phyloP scores from a whole-genome alignment of 1,140 invertebrate species.

The Trichonephila inaurata region DNA sequence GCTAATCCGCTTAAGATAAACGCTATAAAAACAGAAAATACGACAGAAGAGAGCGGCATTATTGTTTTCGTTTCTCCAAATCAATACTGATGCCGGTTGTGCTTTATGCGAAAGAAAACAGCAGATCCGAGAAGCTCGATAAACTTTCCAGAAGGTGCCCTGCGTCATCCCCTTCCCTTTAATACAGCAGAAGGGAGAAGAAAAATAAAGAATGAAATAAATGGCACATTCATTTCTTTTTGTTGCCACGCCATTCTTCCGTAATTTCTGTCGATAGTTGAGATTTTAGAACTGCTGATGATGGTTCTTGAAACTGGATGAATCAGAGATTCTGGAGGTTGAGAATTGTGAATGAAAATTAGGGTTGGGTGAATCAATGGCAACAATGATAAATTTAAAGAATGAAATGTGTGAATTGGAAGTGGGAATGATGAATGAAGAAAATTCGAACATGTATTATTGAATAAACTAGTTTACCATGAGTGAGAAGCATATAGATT shows the following conservation, averaged over 20 bases:
- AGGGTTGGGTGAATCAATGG: too few relatives aligned
- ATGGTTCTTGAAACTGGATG: not conserved
- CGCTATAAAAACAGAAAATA: slow-evolving; percentile 27
- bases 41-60: not conserved
- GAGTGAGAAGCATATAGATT: too few relatives aligned
- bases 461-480: too few relatives aligned
- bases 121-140: not conserved
- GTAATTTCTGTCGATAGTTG: not conserved
- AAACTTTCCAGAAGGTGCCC: not conserved
- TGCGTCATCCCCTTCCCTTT: not conserved
- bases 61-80: slow-evolving; percentile 6
- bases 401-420: too few relatives aligned
- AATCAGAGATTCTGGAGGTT: too few relatives aligned
- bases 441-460: too few relatives aligned
- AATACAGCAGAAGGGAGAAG: not conserved
- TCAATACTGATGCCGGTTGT: not conserved
- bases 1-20: slow-evolving; percentile 58
- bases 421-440: too few relatives aligned
- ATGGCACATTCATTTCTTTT: not conserved
- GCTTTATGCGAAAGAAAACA: not conserved
- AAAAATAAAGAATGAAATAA: not conserved
- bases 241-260: not conserved
- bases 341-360: too few relatives aligned
- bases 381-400: too few relatives aligned
- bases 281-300: not conserved